Conservation (phyloP, 2,113 vertebrate species). For the Mesocricetus auratus region DNA sequence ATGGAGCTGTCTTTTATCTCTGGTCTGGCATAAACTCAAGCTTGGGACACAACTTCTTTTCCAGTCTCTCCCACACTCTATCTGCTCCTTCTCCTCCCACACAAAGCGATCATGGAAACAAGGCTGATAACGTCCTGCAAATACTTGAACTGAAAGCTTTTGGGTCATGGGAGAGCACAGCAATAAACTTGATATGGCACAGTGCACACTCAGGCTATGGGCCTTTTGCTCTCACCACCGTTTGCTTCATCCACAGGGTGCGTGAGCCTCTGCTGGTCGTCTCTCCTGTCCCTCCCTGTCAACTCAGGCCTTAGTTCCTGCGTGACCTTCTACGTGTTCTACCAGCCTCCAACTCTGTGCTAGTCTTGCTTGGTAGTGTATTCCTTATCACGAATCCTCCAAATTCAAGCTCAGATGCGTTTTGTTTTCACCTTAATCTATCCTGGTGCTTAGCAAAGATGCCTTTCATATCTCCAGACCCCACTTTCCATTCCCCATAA, state of each 20-base stretch:
- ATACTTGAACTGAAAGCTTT: background rate
- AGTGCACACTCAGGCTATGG: background rate
- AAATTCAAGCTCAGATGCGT: background rate
- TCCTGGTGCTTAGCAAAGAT: background rate
- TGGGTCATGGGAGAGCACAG: background rate
- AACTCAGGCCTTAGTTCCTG: background rate
- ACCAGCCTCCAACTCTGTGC: background rate
- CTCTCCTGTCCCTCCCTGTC: background rate
- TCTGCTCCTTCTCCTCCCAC: background rate
- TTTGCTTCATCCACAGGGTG: background rate
- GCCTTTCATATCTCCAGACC: background rate
- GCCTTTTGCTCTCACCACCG: fast-evolving
- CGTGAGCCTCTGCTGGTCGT: background rate
- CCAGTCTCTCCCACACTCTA: background rate
- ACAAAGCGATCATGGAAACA: background rate
- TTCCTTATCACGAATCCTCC: background rate
- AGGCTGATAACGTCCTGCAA: background rate
- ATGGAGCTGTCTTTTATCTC: background rate
- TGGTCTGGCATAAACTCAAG: background rate
- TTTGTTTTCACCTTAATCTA: background rate
- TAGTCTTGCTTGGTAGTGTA: background rate
- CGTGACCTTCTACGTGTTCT: background rate
- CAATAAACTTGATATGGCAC: background rate
- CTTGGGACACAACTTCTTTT: background rate
- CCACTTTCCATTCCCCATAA: background rate